Evolutionary conservation across 1,140 invertebrate genomes (phyloP).

Genomic region (Drosophila pachea): DNA sequence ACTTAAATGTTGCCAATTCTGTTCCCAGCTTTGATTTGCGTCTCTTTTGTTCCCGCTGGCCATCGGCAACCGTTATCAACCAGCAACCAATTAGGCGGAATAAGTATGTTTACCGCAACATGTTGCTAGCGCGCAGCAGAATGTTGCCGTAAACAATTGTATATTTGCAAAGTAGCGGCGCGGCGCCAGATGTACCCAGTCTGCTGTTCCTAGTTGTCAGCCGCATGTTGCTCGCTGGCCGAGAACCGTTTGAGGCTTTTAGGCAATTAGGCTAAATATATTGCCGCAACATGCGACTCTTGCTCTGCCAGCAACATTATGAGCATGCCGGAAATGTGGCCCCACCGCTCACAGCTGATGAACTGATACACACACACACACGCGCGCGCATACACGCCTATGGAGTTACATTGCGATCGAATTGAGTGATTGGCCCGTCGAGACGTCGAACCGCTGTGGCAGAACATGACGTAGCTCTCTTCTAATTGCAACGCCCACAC

Average conservation of each 20-base stretch:
- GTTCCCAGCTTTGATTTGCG: neutral
- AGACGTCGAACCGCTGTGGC: conserved; percentile 50
- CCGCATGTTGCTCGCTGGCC: neutral
- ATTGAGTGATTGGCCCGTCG: conserved; percentile 61
- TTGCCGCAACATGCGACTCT: conserved; percentile 55
- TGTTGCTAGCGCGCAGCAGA: neutral
- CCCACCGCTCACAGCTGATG: conserved; percentile 44
- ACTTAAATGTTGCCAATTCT: neutral
- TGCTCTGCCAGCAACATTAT: conserved; percentile 16
- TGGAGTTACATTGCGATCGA: conserved; percentile 38
- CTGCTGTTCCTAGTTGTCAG: neutral
- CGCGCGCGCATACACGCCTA: neutral
- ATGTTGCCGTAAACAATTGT: no score
- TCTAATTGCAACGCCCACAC: conserved; percentile 76
- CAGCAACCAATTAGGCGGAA: neutral
- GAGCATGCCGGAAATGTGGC: conserved; percentile 66
- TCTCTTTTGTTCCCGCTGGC: neutral
- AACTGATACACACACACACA: conserved; percentile 19
- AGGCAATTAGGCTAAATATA: conserved; percentile 49
- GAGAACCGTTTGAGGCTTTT: conserved; percentile 30
- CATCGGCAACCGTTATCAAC: neutral
- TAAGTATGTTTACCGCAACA: neutral
- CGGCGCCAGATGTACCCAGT: neutral
- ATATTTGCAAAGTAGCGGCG: no score
- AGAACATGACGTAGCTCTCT: conserved; percentile 64